Evolutionary conservation across 30 jellyfish, hydroid and myxozoan genomes (phyloP).

Genomic region (Aurelia sp.): DNA sequence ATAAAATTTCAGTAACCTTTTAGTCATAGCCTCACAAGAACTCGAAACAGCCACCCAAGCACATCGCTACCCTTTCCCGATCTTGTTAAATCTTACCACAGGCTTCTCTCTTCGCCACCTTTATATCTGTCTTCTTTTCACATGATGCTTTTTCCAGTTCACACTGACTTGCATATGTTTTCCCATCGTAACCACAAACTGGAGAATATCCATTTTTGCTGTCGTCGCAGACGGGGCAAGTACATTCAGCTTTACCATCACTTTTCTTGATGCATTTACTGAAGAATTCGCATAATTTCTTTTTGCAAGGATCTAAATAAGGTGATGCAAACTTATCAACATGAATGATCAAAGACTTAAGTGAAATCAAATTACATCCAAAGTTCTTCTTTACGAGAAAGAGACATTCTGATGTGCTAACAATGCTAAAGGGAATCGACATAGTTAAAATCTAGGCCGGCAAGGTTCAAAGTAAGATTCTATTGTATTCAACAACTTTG

Average conservation of each 20-base stretch:
- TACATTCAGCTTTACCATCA: conserved; percentile 58
- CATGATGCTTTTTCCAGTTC: conserved; percentile 61
- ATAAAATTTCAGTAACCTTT: too few species aligned
- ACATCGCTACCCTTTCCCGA: too few species aligned
- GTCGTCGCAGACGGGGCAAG: conserved; percentile 55
- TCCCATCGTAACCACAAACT: conserved; percentile 86
- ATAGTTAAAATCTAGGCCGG: too few species aligned
- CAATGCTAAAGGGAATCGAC: too few species aligned
- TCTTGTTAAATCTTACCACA: conserved; percentile 63
- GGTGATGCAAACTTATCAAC: not conserved
- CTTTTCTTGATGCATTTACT: conserved; percentile 29
- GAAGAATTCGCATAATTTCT: conserved; percentile 29
- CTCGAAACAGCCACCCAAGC: too few species aligned
- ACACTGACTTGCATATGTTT: conserved; percentile 79
- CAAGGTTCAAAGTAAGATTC: too few species aligned
- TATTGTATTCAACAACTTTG: too few species aligned
- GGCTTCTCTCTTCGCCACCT: conserved; percentile 23
- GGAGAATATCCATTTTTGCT: conserved; percentile 26
- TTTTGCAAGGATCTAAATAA: conserved; percentile 58
- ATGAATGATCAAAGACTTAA: too few species aligned
- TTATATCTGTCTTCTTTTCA: conserved; percentile 13
- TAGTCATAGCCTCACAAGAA: too few species aligned
- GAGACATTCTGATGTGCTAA: too few species aligned
- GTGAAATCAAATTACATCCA: too few species aligned
- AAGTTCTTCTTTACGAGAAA: too few species aligned